phyloP scores from a whole-genome alignment of 1,140 invertebrate genomes.

The Agraylea sexmaculata region DNA sequence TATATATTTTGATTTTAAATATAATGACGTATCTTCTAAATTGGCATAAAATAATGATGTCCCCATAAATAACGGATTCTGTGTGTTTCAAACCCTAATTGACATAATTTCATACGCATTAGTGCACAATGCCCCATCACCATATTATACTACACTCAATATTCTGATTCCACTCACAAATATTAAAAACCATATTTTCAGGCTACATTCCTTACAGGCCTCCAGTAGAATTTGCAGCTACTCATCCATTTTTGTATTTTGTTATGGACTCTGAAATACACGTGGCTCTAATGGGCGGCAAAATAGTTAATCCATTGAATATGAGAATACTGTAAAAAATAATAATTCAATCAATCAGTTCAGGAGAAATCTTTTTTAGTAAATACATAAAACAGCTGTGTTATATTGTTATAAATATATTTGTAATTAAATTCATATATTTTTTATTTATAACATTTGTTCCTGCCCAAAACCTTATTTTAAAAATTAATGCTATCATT shows the following conservation, averaged over 20 bases:
- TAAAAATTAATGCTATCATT: too few species aligned
- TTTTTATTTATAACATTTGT: too few species aligned
- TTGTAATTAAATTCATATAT: too few species aligned
- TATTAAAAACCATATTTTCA: constrained; percentile 20
- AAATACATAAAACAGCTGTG: too few species aligned
- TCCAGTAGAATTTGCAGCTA: constrained; percentile 56
- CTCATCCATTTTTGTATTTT: constrained; percentile 71
- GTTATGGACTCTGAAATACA: constrained; percentile 67
- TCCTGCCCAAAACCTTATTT: too few species aligned
- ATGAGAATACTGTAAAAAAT: constrained; percentile 47
- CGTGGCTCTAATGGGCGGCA: constrained; percentile 63
- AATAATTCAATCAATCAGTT: too few species aligned
- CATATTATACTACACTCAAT: constrained; percentile 1
- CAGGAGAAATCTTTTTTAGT: too few species aligned
- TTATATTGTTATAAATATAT: too few species aligned
- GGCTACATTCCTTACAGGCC: constrained; percentile 33
- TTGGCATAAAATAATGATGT: too few species aligned
- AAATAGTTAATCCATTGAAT: constrained; percentile 69
- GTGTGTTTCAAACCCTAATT: constrained; percentile 1
- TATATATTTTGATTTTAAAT: too few species aligned
- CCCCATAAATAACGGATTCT: too few species aligned
- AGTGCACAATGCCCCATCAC: neutral
- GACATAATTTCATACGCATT: constrained; percentile 7
- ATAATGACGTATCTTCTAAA: too few species aligned
- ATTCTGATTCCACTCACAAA: neutral